phyloP scores from a whole-genome alignment of 2,888 invertebrate genomes.

The Drosophila fungiperda region DNA sequence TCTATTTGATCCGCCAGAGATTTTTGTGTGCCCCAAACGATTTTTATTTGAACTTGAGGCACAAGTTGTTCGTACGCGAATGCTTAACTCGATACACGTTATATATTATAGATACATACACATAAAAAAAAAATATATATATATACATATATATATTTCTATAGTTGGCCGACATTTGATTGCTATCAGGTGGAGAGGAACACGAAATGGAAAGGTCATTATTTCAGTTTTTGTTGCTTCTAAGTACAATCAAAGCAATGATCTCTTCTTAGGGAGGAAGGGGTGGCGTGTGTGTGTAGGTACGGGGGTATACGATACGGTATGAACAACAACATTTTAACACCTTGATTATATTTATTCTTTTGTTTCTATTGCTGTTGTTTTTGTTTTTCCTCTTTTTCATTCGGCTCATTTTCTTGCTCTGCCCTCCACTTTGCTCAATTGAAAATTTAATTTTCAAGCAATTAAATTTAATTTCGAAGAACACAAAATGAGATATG shows the following conservation, averaged over 20 bases:
- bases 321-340: constrained; percentile 39
- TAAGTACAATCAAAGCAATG: constrained; percentile 59
- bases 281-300: neutral
- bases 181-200: constrained; percentile 18
- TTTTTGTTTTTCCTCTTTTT: constrained; percentile 5
- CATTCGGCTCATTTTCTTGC: neutral
- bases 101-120: constrained; percentile 17
- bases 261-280: neutral
- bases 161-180: constrained; percentile 51
- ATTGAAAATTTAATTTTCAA: constrained; percentile 71
- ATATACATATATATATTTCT: constrained; percentile 20
- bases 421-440: constrained; percentile 44
- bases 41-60: constrained; percentile 78
- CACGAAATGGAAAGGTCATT: constrained; percentile 11
- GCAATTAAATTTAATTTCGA: constrained; percentile 72
- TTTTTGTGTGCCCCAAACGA: constrained; percentile 62
- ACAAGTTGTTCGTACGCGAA: constrained; percentile 18
- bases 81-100: constrained; percentile 36
- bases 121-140: constrained; percentile 9
- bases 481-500: constrained; percentile 44
- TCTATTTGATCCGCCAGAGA: constrained; percentile 68
- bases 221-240: constrained; percentile 49
- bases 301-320: neutral
- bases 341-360: constrained; percentile 43
- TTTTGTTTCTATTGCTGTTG: constrained; percentile 20